Evolutionary conservation across 2,888 invertebrate genomes (phyloP), one percentile per base, ranked within the genome.

Genomic region (Busseola fusca): DNA sequence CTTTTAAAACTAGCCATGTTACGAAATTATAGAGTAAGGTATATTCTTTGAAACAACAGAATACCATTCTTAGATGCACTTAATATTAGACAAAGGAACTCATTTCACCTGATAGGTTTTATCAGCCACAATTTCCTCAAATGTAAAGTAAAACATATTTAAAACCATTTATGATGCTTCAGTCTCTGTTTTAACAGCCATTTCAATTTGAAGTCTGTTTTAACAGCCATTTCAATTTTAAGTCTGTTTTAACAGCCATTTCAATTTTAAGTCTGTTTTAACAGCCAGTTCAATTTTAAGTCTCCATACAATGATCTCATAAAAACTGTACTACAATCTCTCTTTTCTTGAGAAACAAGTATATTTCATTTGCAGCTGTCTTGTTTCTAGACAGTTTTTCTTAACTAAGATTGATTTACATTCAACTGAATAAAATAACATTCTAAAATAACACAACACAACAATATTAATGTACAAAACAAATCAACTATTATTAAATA

Each of bases 401-500:
- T 72, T 72, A 77, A 40, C 58, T 78, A 64, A 70, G 12, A 68
- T 69, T 72, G 60, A 72, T 71, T 71, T 77, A 72, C n/a, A 70
- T 64, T 63, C 64, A 74, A 80, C 50, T 66, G 30, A 69, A 81
- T 64, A 66, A 78, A 84, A 72, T 72, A 83, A 78, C 81, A 75
- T 68, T 62, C 30, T 69, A 71, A 73, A 66, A 77, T 72, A 77
- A 74, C 63, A 81, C 58, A 81, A 81, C 59, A 80, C 70, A 84
- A 84, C 80, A 82, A 84, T 75, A 74, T 52, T 69, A 72, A 74
- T 75, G 73, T 79, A 83, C 69, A 81, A 75, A 83, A 82, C 76
- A 76, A n/a, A 76, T 74, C 65, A 83, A 69, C 54, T 56, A 65
- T 60, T 73, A 72, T 50, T 27, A 83, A 73, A 75, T 68, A 67